Percentiles rank a stretch among this genome's conserved stretches.
Conservation (phyloP, 2,888 invertebrate genomes). For the Microdon myrmicae region DNA sequence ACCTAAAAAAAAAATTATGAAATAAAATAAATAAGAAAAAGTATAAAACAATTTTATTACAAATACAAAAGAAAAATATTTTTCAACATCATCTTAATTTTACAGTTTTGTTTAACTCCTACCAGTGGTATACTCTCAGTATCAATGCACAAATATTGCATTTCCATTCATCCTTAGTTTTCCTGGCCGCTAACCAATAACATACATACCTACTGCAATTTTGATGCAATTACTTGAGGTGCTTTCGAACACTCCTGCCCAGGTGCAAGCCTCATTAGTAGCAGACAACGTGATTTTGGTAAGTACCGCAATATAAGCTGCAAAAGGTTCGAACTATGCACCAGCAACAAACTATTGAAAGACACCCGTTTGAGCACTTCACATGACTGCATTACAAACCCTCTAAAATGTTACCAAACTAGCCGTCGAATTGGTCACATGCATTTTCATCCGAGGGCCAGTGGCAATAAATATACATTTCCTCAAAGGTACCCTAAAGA, state of each 20-base stretch:
- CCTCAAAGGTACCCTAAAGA: conserved; percentile 3
- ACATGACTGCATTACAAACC: neutral
- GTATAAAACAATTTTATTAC: too few species aligned
- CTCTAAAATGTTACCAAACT: conserved; percentile 4
- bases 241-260: conserved; percentile 2
- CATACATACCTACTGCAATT: conserved; percentile 8
- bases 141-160: conserved; percentile 5
- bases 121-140: too few species aligned
- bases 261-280: conserved; percentile 15
- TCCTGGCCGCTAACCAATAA: neutral
- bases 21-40: too few species aligned
- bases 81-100: too few species aligned
- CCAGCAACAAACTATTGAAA: conserved; percentile 9
- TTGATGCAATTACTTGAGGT: conserved; percentile 15
- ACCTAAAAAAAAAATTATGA: too few species aligned
- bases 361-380: neutral
- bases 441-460: neutral
- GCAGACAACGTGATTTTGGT: neutral
- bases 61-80: too few species aligned
- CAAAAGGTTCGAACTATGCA: neutral
- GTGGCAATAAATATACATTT: neutral
- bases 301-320: conserved; percentile 1
- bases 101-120: too few species aligned
- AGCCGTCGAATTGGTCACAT: neutral
- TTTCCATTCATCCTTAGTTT: conserved; percentile 1